Evolutionary conservation across 2,113 vertebrate species (phyloP).

Genomic region (Dromaius novaehollandiae): DNA sequence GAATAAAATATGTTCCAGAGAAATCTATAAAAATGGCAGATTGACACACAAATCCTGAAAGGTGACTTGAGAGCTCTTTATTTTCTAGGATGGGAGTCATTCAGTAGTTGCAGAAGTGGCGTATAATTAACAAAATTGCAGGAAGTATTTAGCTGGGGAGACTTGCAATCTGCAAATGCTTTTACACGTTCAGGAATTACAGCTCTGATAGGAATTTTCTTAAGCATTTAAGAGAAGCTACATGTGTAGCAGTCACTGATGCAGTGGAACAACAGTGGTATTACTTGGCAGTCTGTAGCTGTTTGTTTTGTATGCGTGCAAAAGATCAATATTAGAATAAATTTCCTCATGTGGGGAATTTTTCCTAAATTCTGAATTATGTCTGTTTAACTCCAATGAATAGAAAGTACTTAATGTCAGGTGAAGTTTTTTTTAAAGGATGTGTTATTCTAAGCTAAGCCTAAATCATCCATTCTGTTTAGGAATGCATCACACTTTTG

Average conservation of each 20-base stretch:
- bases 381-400: not conserved
- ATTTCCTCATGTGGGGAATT: not conserved
- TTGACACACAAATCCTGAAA: not conserved
- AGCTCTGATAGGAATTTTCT: not conserved
- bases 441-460: not conserved
- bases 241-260: not conserved
- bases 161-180: not conserved
- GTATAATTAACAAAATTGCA: slow-evolving; percentile 32
- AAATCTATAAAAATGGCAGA: not conserved
- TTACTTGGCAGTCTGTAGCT: not conserved
- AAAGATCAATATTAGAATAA: not conserved
- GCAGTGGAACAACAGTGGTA: not conserved
- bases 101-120: not conserved
- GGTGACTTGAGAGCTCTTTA: not conserved
- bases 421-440: not conserved
- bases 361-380: not conserved
- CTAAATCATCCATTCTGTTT: not conserved
- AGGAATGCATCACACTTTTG: not conserved
- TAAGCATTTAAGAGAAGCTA: not conserved
- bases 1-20: not conserved
- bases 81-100: not conserved
- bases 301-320: not conserved
- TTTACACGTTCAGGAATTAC: not conserved
- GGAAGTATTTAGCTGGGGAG: slow-evolving; percentile 31
- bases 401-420: not conserved